Evolutionary conservation across 2,113 vertebrate genomes (phyloP), one percentile per base, ranked within the genome.

Genomic region (Hypocryptadius cinnamomeus): DNA sequence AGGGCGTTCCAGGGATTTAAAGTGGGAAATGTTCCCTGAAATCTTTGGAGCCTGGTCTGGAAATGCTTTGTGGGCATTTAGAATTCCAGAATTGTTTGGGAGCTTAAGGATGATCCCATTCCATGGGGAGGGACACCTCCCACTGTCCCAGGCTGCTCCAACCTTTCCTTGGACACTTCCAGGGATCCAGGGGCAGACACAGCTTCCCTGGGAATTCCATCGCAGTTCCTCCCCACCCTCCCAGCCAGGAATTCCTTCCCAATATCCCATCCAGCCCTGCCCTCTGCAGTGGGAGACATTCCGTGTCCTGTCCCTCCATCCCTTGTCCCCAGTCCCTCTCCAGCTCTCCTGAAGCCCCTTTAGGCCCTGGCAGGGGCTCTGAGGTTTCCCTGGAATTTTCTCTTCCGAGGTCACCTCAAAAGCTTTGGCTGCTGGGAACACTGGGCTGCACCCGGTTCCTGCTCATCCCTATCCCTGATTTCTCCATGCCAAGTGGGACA

Each of bases 281-380:
- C 15, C 21, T 61, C 6, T 60, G 12, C 57, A 56, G 1, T 65
- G 12, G 23, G 4, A 85, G 37, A 53, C 63, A 60, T 77, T 85
- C 61, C 71, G 35, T 17, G 8, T 76, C 61, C 53, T 76, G 71
- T 50, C 61, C 25, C 71, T 76, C 61, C 44, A 37, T 2, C 0
- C 53, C 33, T 66, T 44, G 21, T 59, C 22, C 61, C 53, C 5
- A 51, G 8, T 45, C 53, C 53, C 37, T 69, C 39, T 60, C 11
- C 72, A 37, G 54, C 63, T 77, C 39, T 69, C 54, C 39, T 50
- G 45, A 45, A 77, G 18, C 33, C 23, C 33, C 54, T 60, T 8
- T 0, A 60, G 45, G 44, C 37, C 11, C 51, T 59, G 71, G 0
- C 0, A 51, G 5, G 2, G 3, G 25, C 27, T 59, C 17, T 0